phyloP scores from a whole-genome alignment of 2,888 invertebrate genomes.

The Drosophila austrosaltans region DNA sequence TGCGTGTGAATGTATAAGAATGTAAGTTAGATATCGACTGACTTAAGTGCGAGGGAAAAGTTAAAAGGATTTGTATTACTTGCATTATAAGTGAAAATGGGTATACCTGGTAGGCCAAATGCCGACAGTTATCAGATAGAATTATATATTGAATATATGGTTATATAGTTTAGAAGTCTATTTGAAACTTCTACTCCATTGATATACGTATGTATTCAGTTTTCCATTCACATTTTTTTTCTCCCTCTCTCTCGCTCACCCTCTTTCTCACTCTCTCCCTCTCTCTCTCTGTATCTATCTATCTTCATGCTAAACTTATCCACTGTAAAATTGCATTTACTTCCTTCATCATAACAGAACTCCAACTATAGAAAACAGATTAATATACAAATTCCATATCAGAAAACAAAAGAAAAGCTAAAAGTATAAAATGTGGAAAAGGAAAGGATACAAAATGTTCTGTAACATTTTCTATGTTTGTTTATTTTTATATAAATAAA shows the following conservation, averaged over 20 bases:
- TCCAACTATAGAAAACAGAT: constrained; percentile 46
- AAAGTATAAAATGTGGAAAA: constrained; percentile 21
- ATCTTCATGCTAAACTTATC: constrained; percentile 30
- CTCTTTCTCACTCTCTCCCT: constrained; percentile 27
- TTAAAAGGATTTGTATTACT: constrained; percentile 31
- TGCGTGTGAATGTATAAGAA: constrained; percentile 25
- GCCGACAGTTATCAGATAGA: constrained; percentile 1
- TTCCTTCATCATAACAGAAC: constrained; percentile 47
- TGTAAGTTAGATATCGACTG: constrained; percentile 54
- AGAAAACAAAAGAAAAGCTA: constrained; percentile 30
- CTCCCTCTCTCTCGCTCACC: constrained; percentile 21
- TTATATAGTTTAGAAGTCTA: not conserved
- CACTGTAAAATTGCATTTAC: constrained; percentile 64
- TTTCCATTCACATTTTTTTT: constrained; percentile 13
- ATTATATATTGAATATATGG: not conserved
- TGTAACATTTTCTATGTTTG: constrained; percentile 68
- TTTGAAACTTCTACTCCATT: not conserved
- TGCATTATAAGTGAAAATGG: constrained; percentile 30
- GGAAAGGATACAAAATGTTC: constrained; percentile 46
- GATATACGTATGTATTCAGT: constrained; percentile 4
- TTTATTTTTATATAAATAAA: constrained; percentile 67
- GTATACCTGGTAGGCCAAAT: constrained; percentile 67
- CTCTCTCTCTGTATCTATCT: constrained; percentile 22
- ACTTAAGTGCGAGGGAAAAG: constrained; percentile 37
- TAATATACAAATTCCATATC: constrained; percentile 67